These are phyloP conservation scores for Drosophila kambysellisi DNA, from an alignment of 2,888 invertebrate genomes.

Conservation along the genomic window DNA sequence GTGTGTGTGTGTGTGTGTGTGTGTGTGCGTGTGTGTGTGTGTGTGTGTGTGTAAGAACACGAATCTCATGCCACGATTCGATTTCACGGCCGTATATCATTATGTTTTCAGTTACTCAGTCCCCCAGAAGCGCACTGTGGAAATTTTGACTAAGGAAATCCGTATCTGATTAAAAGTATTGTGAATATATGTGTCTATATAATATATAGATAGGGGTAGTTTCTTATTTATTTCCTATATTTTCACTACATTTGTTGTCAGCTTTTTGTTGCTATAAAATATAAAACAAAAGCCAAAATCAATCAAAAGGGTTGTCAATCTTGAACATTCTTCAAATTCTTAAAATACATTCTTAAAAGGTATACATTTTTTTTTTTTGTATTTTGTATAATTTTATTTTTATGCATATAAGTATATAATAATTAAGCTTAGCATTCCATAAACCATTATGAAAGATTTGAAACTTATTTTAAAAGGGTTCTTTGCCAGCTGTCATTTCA, in stretches of 20 bases:
- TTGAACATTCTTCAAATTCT: too few species aligned
- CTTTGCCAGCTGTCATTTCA: not conserved
- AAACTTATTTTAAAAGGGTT: not conserved
- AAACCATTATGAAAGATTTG: not conserved
- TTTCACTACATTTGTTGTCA: not conserved
- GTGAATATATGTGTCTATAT: not conserved
- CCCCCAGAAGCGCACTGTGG: conserved; percentile 26
- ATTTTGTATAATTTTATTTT: not conserved
- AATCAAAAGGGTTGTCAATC: not conserved
- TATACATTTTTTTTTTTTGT: not conserved
- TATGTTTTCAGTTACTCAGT: conserved; percentile 71
- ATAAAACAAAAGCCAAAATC: not conserved
- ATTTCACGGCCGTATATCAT: conserved; percentile 81
- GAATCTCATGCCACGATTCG: conserved; percentile 60
- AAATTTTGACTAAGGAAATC: not conserved
- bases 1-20: conserved; percentile 14
- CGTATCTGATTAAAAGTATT: not conserved
- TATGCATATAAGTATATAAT: not conserved
- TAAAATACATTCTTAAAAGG: not conserved
- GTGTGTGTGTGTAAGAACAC: conserved; percentile 17
- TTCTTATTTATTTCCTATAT: not conserved
- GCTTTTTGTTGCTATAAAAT: not conserved
- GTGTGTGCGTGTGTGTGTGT: conserved; percentile 22
- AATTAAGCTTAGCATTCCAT: not conserved
- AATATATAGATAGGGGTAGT: not conserved